phyloP scores from a whole-genome alignment of 2,888 invertebrate genomes.

The Macrophya alboannulata region DNA sequence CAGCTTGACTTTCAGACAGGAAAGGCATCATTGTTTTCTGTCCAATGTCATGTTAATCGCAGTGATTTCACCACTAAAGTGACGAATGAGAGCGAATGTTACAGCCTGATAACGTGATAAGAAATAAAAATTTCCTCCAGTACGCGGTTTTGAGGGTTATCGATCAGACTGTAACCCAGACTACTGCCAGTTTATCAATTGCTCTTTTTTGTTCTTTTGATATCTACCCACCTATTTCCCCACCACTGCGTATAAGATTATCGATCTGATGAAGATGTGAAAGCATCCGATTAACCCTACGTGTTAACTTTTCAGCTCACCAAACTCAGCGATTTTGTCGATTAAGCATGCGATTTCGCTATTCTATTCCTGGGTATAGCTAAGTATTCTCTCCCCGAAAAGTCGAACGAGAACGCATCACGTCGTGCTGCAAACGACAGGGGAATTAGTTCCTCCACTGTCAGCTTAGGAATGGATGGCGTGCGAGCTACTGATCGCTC shows the following conservation, averaged over 20 bases:
- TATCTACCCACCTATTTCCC: background rate
- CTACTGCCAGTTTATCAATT: background rate
- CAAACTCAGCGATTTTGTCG: background rate
- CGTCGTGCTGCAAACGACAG: slow-evolving; percentile 11
- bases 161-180: background rate
- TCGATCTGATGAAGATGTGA: slow-evolving; percentile 21
- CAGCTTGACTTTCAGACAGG: background rate
- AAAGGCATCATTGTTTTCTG: slow-evolving; percentile 4
- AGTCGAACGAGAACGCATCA: slow-evolving; percentile 5
- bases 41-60: slow-evolving; percentile 20
- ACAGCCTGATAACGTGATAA: background rate
- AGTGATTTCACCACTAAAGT: slow-evolving; percentile 8
- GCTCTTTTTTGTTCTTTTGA: background rate
- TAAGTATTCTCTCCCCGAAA: background rate
- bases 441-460: slow-evolving; percentile 26
- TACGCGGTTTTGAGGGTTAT: background rate
- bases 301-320: background rate
- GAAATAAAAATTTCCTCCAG: background rate
- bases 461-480: slow-evolving; percentile 14
- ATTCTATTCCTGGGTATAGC: background rate
- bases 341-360: slow-evolving; percentile 26
- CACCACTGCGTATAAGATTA: slow-evolving; percentile 17
- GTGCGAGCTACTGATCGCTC: background rate
- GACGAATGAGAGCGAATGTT: background rate
- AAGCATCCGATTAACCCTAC: slow-evolving; percentile 17